phyloP scores from a whole-genome alignment of 2,797 vertebrate genomes.

The Gymnoscopelus microlampas region DNA sequence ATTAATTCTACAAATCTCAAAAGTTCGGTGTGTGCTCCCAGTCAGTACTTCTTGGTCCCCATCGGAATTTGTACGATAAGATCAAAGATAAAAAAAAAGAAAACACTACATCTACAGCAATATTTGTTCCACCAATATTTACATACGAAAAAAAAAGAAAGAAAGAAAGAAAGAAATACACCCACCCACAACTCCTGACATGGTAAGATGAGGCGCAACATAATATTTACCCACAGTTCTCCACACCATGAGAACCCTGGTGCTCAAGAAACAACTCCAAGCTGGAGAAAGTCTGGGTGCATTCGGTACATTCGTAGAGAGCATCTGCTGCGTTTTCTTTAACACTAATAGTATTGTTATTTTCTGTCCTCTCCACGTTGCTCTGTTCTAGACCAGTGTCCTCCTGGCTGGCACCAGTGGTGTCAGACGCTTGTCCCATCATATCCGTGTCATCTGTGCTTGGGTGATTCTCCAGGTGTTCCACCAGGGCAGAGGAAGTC shows the following conservation, averaged over 20 bases:
- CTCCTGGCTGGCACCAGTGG: slow-evolving; percentile 33
- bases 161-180: neutral
- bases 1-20: slow-evolving; percentile 2
- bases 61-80: neutral
- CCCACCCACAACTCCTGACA: slow-evolving; percentile 7
- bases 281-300: slow-evolving; percentile 77
- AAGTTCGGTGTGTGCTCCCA: slow-evolving; percentile 1
- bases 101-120: slow-evolving; percentile 17
- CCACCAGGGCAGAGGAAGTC: slow-evolving; percentile 70
- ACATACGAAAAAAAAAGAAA: slow-evolving; percentile 23
- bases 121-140: slow-evolving; percentile 2
- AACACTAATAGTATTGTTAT: slow-evolving; percentile 55
- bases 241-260: slow-evolving; percentile 77
- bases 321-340: slow-evolving; percentile 61
- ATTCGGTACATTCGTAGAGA: slow-evolving; percentile 81
- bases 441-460: slow-evolving; percentile 41
- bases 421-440: slow-evolving; percentile 39
- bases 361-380: slow-evolving; percentile 58
- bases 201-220: neutral
- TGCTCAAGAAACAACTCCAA: slow-evolving; percentile 81
- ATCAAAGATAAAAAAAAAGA: slow-evolving; percentile 29
- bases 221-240: slow-evolving; percentile 58
- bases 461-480: slow-evolving; percentile 76
- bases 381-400: slow-evolving; percentile 47
- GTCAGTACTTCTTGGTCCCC: neutral